These are phyloP conservation scores for Collichthys lucidus DNA, from an alignment of 2,113 vertebrate species.

Conservation along the genomic window DNA sequence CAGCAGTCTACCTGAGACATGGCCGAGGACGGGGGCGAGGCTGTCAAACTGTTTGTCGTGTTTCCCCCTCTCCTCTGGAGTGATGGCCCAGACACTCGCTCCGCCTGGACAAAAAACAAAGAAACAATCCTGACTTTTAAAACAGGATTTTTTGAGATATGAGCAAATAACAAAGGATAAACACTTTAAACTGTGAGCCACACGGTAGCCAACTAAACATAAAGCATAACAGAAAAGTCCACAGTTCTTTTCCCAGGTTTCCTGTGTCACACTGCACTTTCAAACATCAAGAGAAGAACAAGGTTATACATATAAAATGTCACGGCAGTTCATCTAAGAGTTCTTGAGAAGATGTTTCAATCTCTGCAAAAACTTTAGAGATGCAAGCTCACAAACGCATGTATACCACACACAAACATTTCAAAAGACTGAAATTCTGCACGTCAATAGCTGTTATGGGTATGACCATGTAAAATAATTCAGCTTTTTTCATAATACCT, in stretches of 20 bases:
- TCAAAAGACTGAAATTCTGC: background rate
- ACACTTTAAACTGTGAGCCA: background rate
- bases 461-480: background rate
- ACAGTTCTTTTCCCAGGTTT: background rate
- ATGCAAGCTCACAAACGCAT: background rate
- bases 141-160: background rate
- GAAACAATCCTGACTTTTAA: background rate
- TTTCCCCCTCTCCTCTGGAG: conserved; percentile 93
- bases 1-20: conserved; percentile 89
- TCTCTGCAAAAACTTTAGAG: background rate
- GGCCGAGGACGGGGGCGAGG: conserved; percentile 89
- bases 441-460: background rate
- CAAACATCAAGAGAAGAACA: too few species aligned
- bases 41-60: conserved; percentile 97
- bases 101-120: conserved; percentile 82
- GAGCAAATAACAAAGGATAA: background rate
- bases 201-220: too few species aligned
- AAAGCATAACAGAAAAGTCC: background rate
- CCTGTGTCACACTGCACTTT: too few species aligned
- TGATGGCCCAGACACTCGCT: conserved; percentile 93
- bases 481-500: background rate
- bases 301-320: too few species aligned
- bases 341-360: background rate
- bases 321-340: too few species aligned
- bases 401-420: background rate